These are phyloP conservation scores for Oppia nitens DNA, from an alignment of 1,140 invertebrate species.

Conservation along the genomic window DNA sequence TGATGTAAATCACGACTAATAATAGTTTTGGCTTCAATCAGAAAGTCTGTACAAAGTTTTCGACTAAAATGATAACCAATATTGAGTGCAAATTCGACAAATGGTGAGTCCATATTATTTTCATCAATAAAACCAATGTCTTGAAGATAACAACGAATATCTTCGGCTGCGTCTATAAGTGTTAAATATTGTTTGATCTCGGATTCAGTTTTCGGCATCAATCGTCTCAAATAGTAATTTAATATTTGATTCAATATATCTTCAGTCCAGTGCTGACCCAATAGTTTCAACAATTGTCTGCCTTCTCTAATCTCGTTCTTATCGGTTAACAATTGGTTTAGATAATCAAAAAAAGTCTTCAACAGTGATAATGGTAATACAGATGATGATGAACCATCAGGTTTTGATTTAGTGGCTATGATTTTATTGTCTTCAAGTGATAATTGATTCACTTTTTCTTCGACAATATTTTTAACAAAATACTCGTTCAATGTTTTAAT, in stretches of 20 bases:
- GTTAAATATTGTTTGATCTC: neutral
- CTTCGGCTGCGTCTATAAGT: neutral
- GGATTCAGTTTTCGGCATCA: neutral
- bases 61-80: neutral
- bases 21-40: constrained; percentile 1
- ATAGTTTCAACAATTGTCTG: neutral
- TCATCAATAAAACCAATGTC: neutral
- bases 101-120: neutral
- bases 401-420: neutral
- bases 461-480: neutral
- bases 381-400: neutral
- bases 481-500: neutral
- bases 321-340: neutral
- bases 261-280: neutral
- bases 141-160: neutral
- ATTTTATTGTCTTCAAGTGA: neutral
- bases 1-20: neutral
- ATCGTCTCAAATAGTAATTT: neutral
- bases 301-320: neutral
- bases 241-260: neutral
- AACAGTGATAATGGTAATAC: neutral
- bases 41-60: constrained; percentile 7
- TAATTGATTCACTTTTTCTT: neutral
- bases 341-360: neutral
- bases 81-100: neutral